Evolutionary conservation across 2,113 vertebrate genomes (phyloP).

Genomic region (Phocoena phocoena): DNA sequence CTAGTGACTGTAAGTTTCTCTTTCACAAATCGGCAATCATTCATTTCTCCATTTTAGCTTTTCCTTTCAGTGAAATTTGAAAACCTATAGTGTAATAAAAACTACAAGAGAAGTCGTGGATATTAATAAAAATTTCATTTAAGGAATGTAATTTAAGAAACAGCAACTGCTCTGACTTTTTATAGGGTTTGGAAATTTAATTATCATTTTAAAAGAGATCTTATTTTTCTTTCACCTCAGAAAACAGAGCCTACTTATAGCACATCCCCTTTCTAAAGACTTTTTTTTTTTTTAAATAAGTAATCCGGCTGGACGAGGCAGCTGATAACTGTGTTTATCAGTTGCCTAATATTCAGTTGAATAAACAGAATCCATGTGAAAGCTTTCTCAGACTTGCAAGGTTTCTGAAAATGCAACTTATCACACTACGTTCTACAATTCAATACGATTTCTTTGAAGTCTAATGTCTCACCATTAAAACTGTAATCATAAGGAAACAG

Average conservation of each 20-base stretch:
- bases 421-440: background rate
- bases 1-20: background rate
- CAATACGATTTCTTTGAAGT: conserved; percentile 16
- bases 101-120: background rate
- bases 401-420: background rate
- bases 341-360: background rate
- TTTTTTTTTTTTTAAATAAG: background rate
- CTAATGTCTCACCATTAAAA: background rate
- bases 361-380: conserved; percentile 16
- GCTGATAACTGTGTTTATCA: conserved; percentile 48
- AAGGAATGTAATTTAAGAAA: background rate
- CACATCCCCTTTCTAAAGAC: conserved; percentile 50
- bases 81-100: background rate
- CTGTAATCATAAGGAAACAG: background rate
- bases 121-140: background rate
- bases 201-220: conserved; percentile 57
- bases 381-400: conserved; percentile 14
- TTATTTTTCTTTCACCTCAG: conserved; percentile 57
- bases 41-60: background rate
- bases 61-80: background rate
- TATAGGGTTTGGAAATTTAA: conserved; percentile 39
- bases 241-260: background rate
- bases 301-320: conserved; percentile 50
- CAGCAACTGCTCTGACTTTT: background rate
- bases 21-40: background rate